A percentile compares a stretch with the other conserved stretches of the same genome.
Evolutionary conservation across 2,113 vertebrate genomes (phyloP).

Genomic region (Pelodiscus sinensis): DNA sequence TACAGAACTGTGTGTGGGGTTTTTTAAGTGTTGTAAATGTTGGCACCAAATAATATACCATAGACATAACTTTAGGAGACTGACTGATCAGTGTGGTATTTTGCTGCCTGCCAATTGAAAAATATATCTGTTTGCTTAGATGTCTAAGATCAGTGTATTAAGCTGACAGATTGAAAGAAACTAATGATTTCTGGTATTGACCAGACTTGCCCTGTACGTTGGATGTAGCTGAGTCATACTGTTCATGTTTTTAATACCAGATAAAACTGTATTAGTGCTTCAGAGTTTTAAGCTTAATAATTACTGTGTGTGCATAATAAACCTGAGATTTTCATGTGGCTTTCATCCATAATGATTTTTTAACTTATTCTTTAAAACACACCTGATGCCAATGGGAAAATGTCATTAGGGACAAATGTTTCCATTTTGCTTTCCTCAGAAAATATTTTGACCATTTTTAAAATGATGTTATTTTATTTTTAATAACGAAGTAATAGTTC

Average conservation of each 20-base stretch:
- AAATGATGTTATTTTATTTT: background rate
- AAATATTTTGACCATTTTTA: background rate
- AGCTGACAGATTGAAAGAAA: background rate
- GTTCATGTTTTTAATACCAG: background rate
- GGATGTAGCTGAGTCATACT: background rate
- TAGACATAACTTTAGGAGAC: background rate
- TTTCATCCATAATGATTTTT: background rate
- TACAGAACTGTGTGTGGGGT: background rate
- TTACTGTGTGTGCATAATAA: background rate
- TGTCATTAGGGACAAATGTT: background rate
- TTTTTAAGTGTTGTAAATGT: background rate
- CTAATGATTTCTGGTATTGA: constrained; percentile 9
- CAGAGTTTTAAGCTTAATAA: background rate
- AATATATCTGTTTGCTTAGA: background rate
- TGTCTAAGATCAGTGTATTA: background rate
- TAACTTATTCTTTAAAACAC: background rate
- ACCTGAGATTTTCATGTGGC: background rate
- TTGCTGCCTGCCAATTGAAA: background rate
- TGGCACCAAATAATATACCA: background rate
- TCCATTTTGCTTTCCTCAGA: background rate
- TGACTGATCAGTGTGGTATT: background rate
- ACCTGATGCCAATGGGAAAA: background rate
- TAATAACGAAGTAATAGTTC: background rate
- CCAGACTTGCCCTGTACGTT: background rate
- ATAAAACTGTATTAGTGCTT: background rate